These are phyloP conservation scores for Telmatherina bonti DNA, from an alignment of 2,797 vertebrate species.

Conservation along the genomic window DNA sequence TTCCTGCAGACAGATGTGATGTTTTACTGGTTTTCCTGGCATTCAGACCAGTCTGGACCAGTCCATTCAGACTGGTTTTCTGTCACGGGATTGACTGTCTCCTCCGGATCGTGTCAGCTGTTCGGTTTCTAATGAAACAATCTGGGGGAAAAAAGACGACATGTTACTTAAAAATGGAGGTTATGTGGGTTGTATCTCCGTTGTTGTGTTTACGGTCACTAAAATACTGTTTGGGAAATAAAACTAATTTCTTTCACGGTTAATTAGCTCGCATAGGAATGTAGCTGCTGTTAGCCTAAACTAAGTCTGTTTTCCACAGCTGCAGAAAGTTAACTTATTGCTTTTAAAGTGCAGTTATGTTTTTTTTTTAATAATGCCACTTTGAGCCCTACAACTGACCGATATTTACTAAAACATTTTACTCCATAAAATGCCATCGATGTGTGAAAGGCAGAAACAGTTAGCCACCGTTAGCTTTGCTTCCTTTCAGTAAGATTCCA, in stretches of 20 bases:
- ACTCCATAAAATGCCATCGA: neutral
- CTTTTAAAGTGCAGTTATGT: no score
- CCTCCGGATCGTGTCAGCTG: neutral
- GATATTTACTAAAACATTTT: no score
- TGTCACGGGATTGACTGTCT: neutral
- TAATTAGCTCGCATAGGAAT: constrained; percentile 7
- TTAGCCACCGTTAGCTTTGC: constrained; percentile 44
- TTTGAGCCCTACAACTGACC: neutral
- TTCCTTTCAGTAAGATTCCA: neutral
- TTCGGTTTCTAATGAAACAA: constrained; percentile 13
- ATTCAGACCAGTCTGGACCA: no score
- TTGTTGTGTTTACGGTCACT: neutral
- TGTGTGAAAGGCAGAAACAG: neutral
- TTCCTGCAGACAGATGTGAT: neutral
- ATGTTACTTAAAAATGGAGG: neutral
- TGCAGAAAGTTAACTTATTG: neutral
- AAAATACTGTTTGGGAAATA: neutral
- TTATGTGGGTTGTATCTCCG: rapidly evolving
- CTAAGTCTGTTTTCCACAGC: constrained; percentile 6
- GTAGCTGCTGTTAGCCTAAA: constrained; percentile 31
- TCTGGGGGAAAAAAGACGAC: constrained; percentile 19
- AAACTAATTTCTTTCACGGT: neutral
- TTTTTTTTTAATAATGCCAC: rapidly evolving
- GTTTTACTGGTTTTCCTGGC: constrained; percentile 2
- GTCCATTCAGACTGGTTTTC: constrained; percentile 26